Evolutionary conservation across 1,140 invertebrate genomes (phyloP), one percentile per base, ranked within the genome.

Genomic region (Drosophila tristis): DNA sequence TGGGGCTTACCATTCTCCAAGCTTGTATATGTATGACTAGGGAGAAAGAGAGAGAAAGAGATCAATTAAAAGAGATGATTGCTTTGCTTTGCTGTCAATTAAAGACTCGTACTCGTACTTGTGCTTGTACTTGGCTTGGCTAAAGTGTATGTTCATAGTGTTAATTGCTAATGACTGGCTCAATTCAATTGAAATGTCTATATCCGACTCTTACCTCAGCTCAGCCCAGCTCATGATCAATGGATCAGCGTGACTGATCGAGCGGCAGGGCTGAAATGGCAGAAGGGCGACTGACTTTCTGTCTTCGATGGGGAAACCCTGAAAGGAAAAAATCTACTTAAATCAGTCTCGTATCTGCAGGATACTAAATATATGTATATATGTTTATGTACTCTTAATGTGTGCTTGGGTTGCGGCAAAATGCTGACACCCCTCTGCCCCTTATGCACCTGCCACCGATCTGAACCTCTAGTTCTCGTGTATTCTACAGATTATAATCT

Each of bases 161-260:
- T 64, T 74, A 74, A 74, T 74, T 74, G 71, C 70, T 43, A 74
- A 74, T 74, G 71, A 74, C 71, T 64, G 71, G 43, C 51, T 74
- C 48, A 48, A 74, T 63, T 74, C 71, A 73, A 73, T 72, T 72
- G 70, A 75, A 74, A 66, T 53, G 72, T 74, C 48, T 75, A 74
- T 74, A 66, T 66, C 61, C 61, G 50, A 64, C 23, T 62, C 57
- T 62, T 72, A 72, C 48, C 42, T 61, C 35, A 74, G 49, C 54
- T 25, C n/a, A 59, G 1, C 48, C 26, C 25, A n/a, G 20, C 55
- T 57, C 39, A 29, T 57, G 9, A 39, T 39, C 35, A 13, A 39
- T 39, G 16, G 54, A 54, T 57, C 43, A 23, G 15, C 20, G 45
- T 43, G 9, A 25, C 39, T 58, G 23, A 15, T 31, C n/a, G 43